Percentiles rank a stretch among this genome's conserved stretches.
These are phyloP conservation scores for Megalonaias nervosa DNA, from an alignment of 1,140 invertebrate species.

Conservation along the genomic window DNA sequence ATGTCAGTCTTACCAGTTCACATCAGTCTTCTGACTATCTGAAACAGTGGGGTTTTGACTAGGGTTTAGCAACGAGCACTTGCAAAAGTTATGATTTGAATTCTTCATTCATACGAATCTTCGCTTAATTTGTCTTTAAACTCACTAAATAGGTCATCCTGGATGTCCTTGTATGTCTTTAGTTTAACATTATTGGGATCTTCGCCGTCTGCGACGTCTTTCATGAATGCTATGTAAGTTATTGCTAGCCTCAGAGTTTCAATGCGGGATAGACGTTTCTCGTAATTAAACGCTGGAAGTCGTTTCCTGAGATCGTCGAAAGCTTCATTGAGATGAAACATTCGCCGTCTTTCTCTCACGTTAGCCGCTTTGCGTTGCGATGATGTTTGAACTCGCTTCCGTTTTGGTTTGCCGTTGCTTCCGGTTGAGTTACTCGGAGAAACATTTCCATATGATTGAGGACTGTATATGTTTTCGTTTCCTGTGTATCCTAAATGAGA, in stretches of 20 bases:
- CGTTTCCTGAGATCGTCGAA: constrained; percentile 66
- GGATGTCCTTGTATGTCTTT: too few species aligned
- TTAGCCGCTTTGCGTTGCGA: constrained; percentile 69
- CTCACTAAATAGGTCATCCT: too few species aligned
- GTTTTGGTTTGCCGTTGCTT: constrained; percentile 49
- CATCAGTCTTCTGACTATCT: too few species aligned
- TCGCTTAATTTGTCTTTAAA: too few species aligned
- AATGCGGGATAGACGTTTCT: constrained; percentile 73
- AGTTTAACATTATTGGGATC: constrained; percentile 53
- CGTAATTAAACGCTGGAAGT: constrained; percentile 65
- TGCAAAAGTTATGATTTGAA: too few species aligned
- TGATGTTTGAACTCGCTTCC: constrained; percentile 55
- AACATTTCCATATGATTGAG: constrained; percentile 12
- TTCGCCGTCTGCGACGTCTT: constrained; percentile 80
- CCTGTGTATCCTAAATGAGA: constrained; percentile 22
- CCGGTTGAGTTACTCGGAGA: constrained; percentile 17
- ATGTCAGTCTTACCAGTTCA: too few species aligned
- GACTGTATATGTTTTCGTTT: constrained; percentile 19
- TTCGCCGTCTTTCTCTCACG: constrained; percentile 64
- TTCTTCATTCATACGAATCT: too few species aligned
- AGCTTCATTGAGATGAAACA: constrained; percentile 70
- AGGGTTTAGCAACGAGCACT: too few species aligned
- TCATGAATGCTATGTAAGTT: constrained; percentile 97
- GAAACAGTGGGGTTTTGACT: too few species aligned
- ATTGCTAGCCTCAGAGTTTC: constrained; percentile 95